Conservation (phyloP, 2,888 invertebrate genomes). For the Chloromyia formosa region DNA sequence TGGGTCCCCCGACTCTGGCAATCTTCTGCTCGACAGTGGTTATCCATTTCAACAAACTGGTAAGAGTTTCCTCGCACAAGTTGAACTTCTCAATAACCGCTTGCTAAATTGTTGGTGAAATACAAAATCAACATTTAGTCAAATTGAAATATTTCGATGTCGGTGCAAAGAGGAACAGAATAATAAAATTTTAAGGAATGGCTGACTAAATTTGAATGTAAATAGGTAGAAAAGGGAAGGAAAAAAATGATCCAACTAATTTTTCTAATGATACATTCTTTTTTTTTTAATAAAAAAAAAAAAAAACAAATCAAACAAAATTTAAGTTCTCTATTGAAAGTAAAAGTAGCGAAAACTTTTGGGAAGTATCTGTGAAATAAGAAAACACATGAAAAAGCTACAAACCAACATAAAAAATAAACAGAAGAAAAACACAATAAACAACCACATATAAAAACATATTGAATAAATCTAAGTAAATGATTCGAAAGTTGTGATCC, state of each 20-base stretch:
- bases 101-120: conserved; percentile 72
- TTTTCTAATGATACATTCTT: conserved; percentile 14
- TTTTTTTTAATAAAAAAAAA: conserved; percentile 26
- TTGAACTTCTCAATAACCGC: conserved; percentile 95
- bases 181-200: conserved; percentile 11
- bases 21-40: conserved; percentile 83
- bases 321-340: background rate
- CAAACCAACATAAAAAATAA: conserved; percentile 36
- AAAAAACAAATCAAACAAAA: conserved; percentile 25
- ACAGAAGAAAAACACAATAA: conserved; percentile 16
- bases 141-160: background rate
- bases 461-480: background rate
- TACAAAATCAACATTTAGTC: conserved; percentile 12
- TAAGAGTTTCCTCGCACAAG: conserved; percentile 86
- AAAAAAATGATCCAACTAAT: conserved; percentile 17
- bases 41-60: conserved; percentile 88
- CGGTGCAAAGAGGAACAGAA: background rate
- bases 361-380: conserved; percentile 19
- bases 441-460: conserved; percentile 5
- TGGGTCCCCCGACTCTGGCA: conserved; percentile 85
- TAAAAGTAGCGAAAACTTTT: conserved; percentile 29
- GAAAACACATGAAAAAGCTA: conserved; percentile 32
- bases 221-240: conserved; percentile 11
- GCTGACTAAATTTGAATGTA: background rate
- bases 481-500: background rate